Base-by-base conservation (phyloP, 1,140 invertebrate species). In the Drosophila mauritiana region DNA sequence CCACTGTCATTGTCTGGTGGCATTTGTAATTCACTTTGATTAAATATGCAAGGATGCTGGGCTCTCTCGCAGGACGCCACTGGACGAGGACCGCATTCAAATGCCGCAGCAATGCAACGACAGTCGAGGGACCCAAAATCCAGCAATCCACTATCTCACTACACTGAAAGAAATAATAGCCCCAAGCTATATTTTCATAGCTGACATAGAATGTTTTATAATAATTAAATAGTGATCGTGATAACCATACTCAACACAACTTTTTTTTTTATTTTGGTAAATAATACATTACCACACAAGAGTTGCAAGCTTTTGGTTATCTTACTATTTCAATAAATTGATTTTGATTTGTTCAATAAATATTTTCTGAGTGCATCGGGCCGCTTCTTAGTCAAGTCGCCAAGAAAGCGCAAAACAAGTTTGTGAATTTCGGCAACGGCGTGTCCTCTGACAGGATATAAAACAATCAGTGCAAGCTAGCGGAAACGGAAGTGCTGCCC, bases 391-490 rank as follows among this genome's bases (percentile, higher is more conserved):
- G 69, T 82, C 69, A 81, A 80, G 75, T 78, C 76, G 81, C 76
- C 82, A 86, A 86, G 78, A 86, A 86, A 86, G 74, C 78, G 75
- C 78, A 86, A 82, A 86, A 86, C 83, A 82, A 86, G 82, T 88
- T 81, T 82, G 78, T 63, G 82, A 86, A 86, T 86, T 86, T 86
- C 51, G 72, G 53, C 61, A 58, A 53, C 72, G 72, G 63, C 78
- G 64, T 86, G 74, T 82, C 74, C 82, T 86, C 78, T 86, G 88
- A 88, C 88, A 91, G 88, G 82, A 91, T 90, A 91, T 91, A 88
- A 90, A 91, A 91, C 88, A 91, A 91, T 91, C 88, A 91, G 88
- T 76, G 88, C 88, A 90, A 91, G 82, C 83, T 78, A 91, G 82
- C 88, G 88, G 88, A 91, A 91, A 81, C 73, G 88, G 88, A 91